Evolutionary conservation across 2,888 invertebrate species (phyloP).

Genomic region (Synanthedon myopaeformis): DNA sequence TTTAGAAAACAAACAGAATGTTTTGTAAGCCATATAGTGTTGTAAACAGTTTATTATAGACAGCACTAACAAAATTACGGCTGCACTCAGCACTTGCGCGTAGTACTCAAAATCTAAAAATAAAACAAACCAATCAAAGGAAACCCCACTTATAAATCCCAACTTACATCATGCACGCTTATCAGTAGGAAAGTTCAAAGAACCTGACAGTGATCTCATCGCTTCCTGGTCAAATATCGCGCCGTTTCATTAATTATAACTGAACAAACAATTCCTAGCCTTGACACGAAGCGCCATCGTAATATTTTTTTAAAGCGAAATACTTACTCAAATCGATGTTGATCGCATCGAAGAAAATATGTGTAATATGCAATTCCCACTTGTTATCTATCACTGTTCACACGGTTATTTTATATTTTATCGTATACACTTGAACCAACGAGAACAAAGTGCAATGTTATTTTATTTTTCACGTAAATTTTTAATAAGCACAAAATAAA

Average conservation of each 20-base stretch:
- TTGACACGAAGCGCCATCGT: conserved; percentile 19
- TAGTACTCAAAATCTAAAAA: conserved; percentile 44
- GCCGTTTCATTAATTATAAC: conserved; percentile 26
- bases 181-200: conserved; percentile 28
- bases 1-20: too few relatives aligned
- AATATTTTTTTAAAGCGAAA: conserved; percentile 6
- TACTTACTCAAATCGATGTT: conserved; percentile 20
- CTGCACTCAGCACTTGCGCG: conserved; percentile 23
- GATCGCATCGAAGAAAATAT: conserved; percentile 18
- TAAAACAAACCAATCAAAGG: conserved; percentile 28
- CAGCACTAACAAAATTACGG: conserved; percentile 35
- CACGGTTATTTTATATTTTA: too few relatives aligned
- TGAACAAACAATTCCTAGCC: conserved; percentile 20
- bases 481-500: conserved; percentile 8
- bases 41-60: conserved; percentile 14
- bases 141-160: conserved; percentile 23
- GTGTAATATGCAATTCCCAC: conserved; percentile 18
- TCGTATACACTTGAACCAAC: too few relatives aligned
- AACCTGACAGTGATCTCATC: conserved; percentile 49
- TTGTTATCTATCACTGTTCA: conserved; percentile 9
- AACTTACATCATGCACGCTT: conserved; percentile 17
- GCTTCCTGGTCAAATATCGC: conserved; percentile 37
- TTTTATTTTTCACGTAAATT: conserved; percentile 26
- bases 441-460: too few relatives aligned
- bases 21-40: conserved; percentile 4